Evolutionary conservation across 2,888 invertebrate genomes (phyloP).

Genomic region (Eurytoma adleriae): DNA sequence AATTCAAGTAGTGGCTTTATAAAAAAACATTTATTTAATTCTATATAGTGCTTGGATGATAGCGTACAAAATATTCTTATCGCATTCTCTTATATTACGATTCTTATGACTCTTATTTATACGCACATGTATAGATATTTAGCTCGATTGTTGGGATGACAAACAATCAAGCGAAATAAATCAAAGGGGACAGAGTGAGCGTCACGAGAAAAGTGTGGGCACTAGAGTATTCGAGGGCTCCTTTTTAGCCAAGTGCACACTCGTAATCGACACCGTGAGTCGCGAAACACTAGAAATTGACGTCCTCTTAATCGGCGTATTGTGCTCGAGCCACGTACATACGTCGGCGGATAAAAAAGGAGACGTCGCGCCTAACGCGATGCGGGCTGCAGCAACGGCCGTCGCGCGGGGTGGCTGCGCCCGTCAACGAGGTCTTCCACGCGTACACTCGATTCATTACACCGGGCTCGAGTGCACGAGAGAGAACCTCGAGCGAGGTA

Average conservation of each 20-base stretch:
- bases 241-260: background rate
- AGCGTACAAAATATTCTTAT: no score
- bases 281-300: background rate
- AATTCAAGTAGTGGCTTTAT: background rate
- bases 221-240: background rate
- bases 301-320: conserved; percentile 3
- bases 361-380: background rate
- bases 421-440: background rate
- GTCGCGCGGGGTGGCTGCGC: conserved; percentile 23
- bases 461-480: background rate
- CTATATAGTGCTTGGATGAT: no score
- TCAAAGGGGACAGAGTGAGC: background rate
- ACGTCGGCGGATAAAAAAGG: background rate
- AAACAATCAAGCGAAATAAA: background rate
- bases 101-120: background rate
- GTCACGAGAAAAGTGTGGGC: no score
- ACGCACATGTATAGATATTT: background rate
- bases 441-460: no score
- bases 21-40: background rate
- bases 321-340: background rate
- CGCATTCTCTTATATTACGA: no score
- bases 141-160: background rate
- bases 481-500: background rate
- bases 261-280: background rate
- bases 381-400: conserved; percentile 34